Base-by-base conservation (phyloP, 2,888 invertebrate genomes). In the Thecophora atra region DNA sequence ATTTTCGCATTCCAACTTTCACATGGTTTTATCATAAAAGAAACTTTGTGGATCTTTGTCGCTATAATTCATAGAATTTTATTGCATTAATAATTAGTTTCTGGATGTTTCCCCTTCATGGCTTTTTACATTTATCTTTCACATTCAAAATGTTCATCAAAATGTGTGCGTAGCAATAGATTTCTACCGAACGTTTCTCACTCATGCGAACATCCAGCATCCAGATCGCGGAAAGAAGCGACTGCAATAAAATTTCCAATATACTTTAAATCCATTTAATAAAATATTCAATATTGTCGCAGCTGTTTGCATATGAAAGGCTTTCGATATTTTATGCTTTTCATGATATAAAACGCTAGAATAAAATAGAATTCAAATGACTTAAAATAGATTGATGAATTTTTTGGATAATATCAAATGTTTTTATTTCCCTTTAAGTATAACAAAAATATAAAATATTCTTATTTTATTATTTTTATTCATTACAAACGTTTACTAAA, bases 231-330 rank as follows among this genome's bases (percentile, higher is more conserved):
- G 11, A 37, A 37, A 6, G 11, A 37, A 37, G 0, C 1, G 37
- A 6, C 37, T 37, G 37, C 37, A 37, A 37, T 37, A 37, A 37
- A 37, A 67, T 42, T 67, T 67, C 1, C 67, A 67, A 67, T 67
- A 54, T 47, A 44, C 24, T 68, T 68, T 68, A 68, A 68, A 68
- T 68, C 58, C 52, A 68, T 68, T 58, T 68, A n/a, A 68, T 68
- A 44, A 58, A 68, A 68, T 42, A 58, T 68, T 67, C 42, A 58
- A n/a, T 17, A n/a, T 42, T 58, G n/a, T 44, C 56, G 26, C 68
- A 68, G 68, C 68, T 68, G 68, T 44, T 56, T 42, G 58, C 28
- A n/a, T 44, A 58, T 44, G 4, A 19, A 58, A 44, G 19, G 54
- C 17, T 64, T 19, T n/a, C n/a, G n/a, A n/a, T 26, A 19, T 44